Evolutionary conservation across 2,113 vertebrate genomes (phyloP), one percentile per base, ranked within the genome.

Genomic region (Dasyornis broadbenti): DNA sequence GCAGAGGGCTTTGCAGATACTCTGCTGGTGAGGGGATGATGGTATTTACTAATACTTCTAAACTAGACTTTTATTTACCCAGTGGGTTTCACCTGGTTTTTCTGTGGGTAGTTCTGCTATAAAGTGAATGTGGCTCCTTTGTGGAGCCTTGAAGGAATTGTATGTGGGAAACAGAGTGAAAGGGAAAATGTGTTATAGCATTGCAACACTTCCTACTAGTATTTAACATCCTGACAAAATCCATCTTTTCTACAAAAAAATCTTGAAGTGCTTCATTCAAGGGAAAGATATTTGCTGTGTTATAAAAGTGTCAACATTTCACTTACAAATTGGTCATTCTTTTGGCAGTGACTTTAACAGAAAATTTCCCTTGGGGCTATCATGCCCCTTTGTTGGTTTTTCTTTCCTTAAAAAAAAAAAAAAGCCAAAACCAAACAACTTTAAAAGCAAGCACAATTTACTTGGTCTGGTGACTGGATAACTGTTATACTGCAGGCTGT

Each of bases 231-330:
- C 37, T 71, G 53, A 90, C 52, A 92, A 95, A 95, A 85, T 79
- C 39, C 1, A 35, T 50, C 12, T 45, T 31, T 82, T 50, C 69
- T 61, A 31, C 28, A 8, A 56, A 83, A 68, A 69, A 59, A 28
- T 31, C 28, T 82, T 86, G 27, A 92, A 94, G 70, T 82, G 37
- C 71, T 95, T 94, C n/a, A 83, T 86, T 95, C 47, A 83, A 83
- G 81, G 65, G 52, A 75, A 90, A 92, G 85, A 84, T 90, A 86
- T 78, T 94, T 93, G 61, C 73, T 90, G 61, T 84, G 72, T 91
- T 97, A 81, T 84, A 76, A n/a, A 90, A 94, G 66, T 84, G 94
- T 94, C 94, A 96, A 94, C 82, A 76, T 96, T 92, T 96, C 92
- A 91, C 64, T 95, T 96, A 92, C 80, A 92, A 93, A 90, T 76